phyloP scores from a whole-genome alignment of 2,113 vertebrate genomes.

The Leuciscus idus region DNA sequence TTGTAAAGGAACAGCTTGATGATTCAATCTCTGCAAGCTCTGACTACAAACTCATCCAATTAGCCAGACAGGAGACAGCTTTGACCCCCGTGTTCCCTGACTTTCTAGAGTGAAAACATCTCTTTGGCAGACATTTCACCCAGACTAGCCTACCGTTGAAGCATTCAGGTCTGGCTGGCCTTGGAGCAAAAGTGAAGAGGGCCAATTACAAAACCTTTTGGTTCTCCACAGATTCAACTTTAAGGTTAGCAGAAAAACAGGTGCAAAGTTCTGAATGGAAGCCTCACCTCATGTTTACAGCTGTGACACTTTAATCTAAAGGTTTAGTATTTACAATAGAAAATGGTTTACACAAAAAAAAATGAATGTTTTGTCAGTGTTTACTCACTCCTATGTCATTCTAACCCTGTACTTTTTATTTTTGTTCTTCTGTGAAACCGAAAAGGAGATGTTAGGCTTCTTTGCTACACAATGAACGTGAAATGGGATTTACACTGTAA shows the following conservation, averaged over 20 bases:
- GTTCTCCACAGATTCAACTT: not conserved
- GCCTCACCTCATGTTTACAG: not conserved
- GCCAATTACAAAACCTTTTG: not conserved
- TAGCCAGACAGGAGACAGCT: conserved; percentile 72
- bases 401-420: no score
- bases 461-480: not conserved
- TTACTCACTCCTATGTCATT: not conserved
- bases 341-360: not conserved
- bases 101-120: conserved; percentile 46
- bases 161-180: not conserved
- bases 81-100: conserved; percentile 63
- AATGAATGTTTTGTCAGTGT: not conserved
- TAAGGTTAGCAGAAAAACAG: not conserved
- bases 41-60: conserved; percentile 73
- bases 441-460: not conserved
- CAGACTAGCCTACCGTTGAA: conserved; percentile 4
- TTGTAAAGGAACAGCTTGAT: conserved; percentile 72
- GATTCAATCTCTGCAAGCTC: conserved; percentile 76
- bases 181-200: not conserved
- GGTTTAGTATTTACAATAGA: not conserved
- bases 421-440: not conserved
- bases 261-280: not conserved
- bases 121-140: conserved; percentile 8
- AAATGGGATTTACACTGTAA: not conserved
- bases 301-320: not conserved